Evolutionary conservation across 1,140 invertebrate genomes (phyloP).

Genomic region (Arctopsyche grandis): DNA sequence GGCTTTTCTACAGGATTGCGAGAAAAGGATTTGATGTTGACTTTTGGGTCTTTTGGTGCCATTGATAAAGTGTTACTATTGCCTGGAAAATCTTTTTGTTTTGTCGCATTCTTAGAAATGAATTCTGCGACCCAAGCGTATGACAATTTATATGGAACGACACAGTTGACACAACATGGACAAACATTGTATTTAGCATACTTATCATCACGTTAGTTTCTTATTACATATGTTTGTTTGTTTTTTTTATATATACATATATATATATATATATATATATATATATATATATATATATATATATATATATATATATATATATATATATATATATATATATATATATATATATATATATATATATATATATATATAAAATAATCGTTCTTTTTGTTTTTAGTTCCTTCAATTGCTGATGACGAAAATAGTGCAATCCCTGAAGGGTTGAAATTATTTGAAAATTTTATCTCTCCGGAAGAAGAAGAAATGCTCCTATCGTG

Average conservation of each 20-base stretch:
- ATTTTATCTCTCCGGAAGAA: constrained; percentile 81
- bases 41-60: constrained; percentile 65
- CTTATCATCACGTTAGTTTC: constrained; percentile 65
- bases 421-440: constrained; percentile 65
- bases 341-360: no score
- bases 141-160: constrained; percentile 66
- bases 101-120: constrained; percentile 69
- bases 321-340: no score
- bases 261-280: constrained; percentile 4
- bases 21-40: constrained; percentile 69
- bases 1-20: constrained; percentile 78
- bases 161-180: constrained; percentile 66
- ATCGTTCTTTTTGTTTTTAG: constrained; percentile 57
- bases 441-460: constrained; percentile 76
- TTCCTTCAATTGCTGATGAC: constrained; percentile 56
- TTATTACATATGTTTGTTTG: constrained; percentile 49
- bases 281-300: no score
- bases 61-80: constrained; percentile 73
- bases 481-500: constrained; percentile 73
- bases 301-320: no score
- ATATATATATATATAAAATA: neutral
- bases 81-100: constrained; percentile 79
- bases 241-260: no score
- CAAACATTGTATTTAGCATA: constrained; percentile 74
- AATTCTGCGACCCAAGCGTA: constrained; percentile 66